phyloP scores from a whole-genome alignment of 2,113 vertebrate genomes.

The Chunga burmeisteri region DNA sequence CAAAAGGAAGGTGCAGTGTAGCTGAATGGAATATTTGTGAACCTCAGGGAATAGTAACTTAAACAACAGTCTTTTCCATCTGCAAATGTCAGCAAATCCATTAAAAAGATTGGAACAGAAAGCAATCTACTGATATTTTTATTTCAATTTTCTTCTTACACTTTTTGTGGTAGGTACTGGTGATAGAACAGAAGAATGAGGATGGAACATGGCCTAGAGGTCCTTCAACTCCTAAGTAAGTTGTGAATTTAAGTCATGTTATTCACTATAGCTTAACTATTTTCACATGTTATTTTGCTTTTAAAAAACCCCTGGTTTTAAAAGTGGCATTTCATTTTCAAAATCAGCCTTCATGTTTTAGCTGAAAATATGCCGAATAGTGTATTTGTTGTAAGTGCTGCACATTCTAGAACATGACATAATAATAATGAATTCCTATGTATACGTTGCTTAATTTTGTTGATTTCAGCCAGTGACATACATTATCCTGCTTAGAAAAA shows the following conservation, averaged over 20 bases:
- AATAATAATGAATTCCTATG: not conserved
- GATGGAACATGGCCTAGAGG: constrained; percentile 96
- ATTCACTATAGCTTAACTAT: not conserved
- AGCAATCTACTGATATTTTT: not conserved
- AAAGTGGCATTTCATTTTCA: not conserved
- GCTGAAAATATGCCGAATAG: not conserved
- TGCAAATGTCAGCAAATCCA: not conserved
- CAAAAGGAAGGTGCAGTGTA: not conserved
- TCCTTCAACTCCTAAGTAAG: constrained; percentile 93
- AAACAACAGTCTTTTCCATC: not conserved
- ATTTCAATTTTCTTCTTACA: not conserved
- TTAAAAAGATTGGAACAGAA: not conserved
- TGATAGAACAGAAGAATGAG: constrained; percentile 98
- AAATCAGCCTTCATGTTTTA: not conserved
- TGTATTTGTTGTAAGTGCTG: not conserved
- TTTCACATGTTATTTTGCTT: not conserved
- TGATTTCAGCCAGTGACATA: not conserved
- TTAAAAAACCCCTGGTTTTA: not conserved
- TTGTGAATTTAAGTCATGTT: constrained; percentile 5
- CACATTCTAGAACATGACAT: not conserved
- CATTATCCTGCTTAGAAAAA: not conserved
- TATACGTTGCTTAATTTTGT: not conserved
- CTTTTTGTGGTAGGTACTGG: constrained; percentile 84
- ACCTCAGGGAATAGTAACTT: not conserved
- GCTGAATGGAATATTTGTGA: not conserved